Conservation (phyloP, 2,113 vertebrate genomes). For the Corythaixoides concolor region DNA sequence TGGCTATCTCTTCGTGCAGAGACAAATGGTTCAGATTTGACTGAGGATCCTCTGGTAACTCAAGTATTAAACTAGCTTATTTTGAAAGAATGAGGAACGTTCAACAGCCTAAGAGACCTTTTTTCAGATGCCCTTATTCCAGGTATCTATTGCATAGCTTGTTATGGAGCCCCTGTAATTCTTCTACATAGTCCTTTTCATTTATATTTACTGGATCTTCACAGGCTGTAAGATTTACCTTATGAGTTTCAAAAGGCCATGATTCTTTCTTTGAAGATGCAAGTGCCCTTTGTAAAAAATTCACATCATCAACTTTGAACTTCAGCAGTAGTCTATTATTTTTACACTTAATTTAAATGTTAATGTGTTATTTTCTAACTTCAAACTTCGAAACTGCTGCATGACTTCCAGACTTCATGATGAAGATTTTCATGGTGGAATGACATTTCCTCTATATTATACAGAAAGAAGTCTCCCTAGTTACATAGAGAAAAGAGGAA, state of each 20-base stretch:
- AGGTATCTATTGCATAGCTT: neutral
- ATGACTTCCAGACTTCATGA: neutral
- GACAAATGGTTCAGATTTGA: neutral
- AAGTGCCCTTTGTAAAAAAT: conserved; percentile 23
- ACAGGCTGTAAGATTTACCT: neutral
- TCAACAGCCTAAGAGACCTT: neutral
- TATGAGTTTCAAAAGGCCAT: neutral
- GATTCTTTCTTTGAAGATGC: neutral
- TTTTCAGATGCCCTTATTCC: neutral
- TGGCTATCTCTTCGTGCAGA: neutral
- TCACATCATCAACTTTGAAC: neutral
- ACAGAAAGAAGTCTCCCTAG: neutral
- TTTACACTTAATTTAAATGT: conserved; percentile 31
- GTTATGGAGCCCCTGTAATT: neutral
- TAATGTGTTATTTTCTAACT: conserved; percentile 26
- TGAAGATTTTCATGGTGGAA: neutral
- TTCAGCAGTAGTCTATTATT: conserved; percentile 6
- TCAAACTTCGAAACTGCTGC: neutral
- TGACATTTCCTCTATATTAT: neutral
- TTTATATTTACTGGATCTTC: neutral
- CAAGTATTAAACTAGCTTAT: neutral
- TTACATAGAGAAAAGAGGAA: neutral
- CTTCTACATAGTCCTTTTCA: neutral
- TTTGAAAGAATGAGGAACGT: neutral
- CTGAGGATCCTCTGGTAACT: neutral